These are phyloP conservation scores for Rhynchophorus ferrugineus DNA, from an alignment of 1,140 invertebrate species.

Conservation along the genomic window DNA sequence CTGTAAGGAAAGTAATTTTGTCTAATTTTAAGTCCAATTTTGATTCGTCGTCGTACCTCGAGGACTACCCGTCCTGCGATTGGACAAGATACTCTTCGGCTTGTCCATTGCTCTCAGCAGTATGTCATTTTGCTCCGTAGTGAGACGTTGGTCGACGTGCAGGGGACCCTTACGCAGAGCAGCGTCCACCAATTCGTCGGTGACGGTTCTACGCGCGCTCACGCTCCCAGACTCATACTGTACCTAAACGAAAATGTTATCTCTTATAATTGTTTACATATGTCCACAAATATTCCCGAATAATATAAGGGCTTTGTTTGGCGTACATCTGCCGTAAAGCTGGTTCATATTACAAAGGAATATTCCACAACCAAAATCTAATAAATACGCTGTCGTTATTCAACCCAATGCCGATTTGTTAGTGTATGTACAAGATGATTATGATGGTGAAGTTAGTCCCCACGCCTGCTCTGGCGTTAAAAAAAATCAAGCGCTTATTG, in stretches of 20 bases:
- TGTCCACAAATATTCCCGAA: not conserved
- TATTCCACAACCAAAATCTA: no score
- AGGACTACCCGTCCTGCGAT: conserved; percentile 36
- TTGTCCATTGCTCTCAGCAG: conserved; percentile 33
- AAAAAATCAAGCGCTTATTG: no score
- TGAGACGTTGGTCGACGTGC: conserved; percentile 30
- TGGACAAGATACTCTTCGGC: conserved; percentile 36
- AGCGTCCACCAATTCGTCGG: conserved; percentile 18
- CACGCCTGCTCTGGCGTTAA: no score
- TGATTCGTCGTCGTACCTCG: conserved; percentile 35
- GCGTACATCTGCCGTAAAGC: no score
- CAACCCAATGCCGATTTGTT: no score
- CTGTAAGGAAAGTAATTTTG: conserved; percentile 22
- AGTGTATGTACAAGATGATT: no score
- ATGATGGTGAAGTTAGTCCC: no score
- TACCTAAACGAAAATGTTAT: conserved; percentile 2
- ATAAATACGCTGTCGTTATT: no score
- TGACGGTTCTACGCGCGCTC: conserved; percentile 15
- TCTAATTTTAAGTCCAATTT: not conserved
- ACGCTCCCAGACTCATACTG: conserved; percentile 8
- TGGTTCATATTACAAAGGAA: no score
- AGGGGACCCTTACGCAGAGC: conserved; percentile 3
- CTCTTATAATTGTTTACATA: conserved; percentile 12
- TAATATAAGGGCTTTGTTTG: no score
- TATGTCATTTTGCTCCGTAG: conserved; percentile 32